phyloP scores from a whole-genome alignment of 2,888 invertebrate species.

The Cosmopolites sordidus region DNA sequence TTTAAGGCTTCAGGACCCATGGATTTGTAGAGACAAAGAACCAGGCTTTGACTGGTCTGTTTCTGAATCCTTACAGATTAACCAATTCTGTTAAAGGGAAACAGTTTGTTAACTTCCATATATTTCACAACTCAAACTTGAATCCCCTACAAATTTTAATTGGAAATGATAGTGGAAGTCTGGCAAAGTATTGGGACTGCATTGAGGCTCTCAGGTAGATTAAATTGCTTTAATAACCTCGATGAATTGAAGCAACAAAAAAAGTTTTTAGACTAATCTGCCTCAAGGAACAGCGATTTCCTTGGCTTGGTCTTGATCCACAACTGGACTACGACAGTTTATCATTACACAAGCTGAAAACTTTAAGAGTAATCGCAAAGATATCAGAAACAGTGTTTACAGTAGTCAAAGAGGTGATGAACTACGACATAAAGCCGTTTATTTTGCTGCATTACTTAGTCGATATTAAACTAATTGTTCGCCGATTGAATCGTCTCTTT shows the following conservation, averaged over 20 bases:
- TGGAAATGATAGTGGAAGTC: conserved; percentile 35
- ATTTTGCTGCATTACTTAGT: conserved; percentile 39
- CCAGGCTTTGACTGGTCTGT: conserved; percentile 36
- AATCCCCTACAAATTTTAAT: conserved; percentile 39
- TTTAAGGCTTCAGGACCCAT: conserved; percentile 26
- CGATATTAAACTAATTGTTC: conserved; percentile 38
- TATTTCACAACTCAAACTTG: conserved; percentile 35
- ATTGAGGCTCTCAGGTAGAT: conserved; percentile 42
- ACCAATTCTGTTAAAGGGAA: conserved; percentile 33
- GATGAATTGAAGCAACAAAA: no score
- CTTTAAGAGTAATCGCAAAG: conserved; percentile 38
- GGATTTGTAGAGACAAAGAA: conserved; percentile 40
- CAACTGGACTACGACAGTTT: conserved; percentile 38
- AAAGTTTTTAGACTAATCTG: conserved; percentile 33
- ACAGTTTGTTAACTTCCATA: conserved; percentile 33
- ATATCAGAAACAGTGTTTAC: conserved; percentile 40
- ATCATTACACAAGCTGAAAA: conserved; percentile 38
- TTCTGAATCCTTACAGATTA: conserved; percentile 37
- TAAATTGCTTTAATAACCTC: neutral
- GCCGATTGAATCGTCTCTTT: conserved; percentile 37
- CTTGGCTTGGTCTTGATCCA: conserved; percentile 37
- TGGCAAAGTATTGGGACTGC: conserved; percentile 43
- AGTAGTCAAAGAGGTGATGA: conserved; percentile 33
- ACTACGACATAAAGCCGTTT: conserved; percentile 39
- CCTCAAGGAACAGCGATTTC: conserved; percentile 40